Evolutionary conservation across 2,888 invertebrate genomes (phyloP).

Genomic region (Netelia virgata): DNA sequence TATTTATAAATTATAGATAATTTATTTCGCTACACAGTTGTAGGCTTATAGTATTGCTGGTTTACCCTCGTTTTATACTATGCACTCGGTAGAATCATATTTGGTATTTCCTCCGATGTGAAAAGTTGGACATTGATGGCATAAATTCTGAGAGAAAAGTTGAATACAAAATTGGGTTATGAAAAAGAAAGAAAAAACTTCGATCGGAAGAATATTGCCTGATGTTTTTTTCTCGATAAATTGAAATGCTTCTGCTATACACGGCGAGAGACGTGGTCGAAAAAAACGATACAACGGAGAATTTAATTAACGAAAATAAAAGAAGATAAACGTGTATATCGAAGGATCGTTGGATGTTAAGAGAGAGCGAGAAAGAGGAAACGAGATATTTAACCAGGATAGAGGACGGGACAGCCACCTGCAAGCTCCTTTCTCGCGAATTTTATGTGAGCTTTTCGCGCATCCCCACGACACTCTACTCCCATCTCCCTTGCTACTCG

Average conservation of each 20-base stretch:
- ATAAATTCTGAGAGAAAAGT: background rate
- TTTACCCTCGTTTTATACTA: too few species aligned
- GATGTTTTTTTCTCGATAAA: background rate
- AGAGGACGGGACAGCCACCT: slow-evolving; percentile 38
- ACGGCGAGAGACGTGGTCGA: slow-evolving; percentile 52
- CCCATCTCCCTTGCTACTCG: slow-evolving; percentile 15
- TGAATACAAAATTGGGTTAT: background rate
- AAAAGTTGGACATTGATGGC: too few species aligned
- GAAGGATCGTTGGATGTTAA: slow-evolving; percentile 12
- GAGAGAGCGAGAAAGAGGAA: slow-evolving; percentile 34
- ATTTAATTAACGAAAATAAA: background rate
- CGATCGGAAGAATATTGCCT: background rate
- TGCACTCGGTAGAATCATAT: too few species aligned
- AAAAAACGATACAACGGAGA: background rate
- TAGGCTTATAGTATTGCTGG: background rate
- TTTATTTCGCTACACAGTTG: background rate
- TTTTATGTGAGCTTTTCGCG: slow-evolving; percentile 29
- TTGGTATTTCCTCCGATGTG: too few species aligned
- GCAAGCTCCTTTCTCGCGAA: slow-evolving; percentile 25
- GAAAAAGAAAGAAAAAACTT: background rate
- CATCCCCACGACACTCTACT: slow-evolving; percentile 35
- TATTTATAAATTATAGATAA: background rate
- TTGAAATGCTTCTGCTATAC: slow-evolving; percentile 49
- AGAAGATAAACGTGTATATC: background rate
- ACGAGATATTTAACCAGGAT: slow-evolving; percentile 66